Percentiles rank a stretch among this genome's conserved stretches.
phyloP scores from a whole-genome alignment of 2,888 invertebrate species.

The Lycophotia porphyrea region DNA sequence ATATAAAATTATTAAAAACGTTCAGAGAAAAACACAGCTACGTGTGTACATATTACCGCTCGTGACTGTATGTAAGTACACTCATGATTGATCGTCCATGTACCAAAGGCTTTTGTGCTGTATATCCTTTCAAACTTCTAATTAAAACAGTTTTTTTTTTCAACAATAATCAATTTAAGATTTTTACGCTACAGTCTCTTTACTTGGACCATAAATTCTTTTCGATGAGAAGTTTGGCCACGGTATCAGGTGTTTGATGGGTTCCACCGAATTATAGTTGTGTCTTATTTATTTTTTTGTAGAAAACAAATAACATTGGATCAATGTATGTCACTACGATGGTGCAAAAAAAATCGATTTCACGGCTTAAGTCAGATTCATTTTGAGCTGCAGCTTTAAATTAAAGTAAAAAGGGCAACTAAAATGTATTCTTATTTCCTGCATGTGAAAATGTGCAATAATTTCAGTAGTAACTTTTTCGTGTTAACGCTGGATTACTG shows the following conservation, averaged over 20 bases:
- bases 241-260: constrained; percentile 73
- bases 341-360: constrained; percentile 57
- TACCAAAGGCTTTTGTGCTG: too few relatives aligned
- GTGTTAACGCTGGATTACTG: neutral
- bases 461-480: neutral
- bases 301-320: constrained; percentile 43
- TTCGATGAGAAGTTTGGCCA: constrained; percentile 71
- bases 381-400: constrained; percentile 14
- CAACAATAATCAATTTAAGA: too few relatives aligned
- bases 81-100: neutral
- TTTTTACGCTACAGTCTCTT: neutral
- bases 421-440: neutral
- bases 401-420: neutral
- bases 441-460: neutral
- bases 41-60: too few relatives aligned
- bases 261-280: constrained; percentile 67
- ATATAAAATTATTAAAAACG: too few relatives aligned
- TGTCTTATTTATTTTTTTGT: constrained; percentile 60
- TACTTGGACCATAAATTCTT: constrained; percentile 63
- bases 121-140: too few relatives aligned
- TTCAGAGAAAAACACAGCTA: too few relatives aligned
- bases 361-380: constrained; percentile 21
- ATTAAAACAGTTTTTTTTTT: too few relatives aligned
- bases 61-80: neutral
- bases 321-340: constrained; percentile 26